Evolutionary conservation across 92 coral and sea anemone species (phyloP), one percentile per base, ranked within the genome.

Genomic region (Epizoanthus illoricatus): DNA sequence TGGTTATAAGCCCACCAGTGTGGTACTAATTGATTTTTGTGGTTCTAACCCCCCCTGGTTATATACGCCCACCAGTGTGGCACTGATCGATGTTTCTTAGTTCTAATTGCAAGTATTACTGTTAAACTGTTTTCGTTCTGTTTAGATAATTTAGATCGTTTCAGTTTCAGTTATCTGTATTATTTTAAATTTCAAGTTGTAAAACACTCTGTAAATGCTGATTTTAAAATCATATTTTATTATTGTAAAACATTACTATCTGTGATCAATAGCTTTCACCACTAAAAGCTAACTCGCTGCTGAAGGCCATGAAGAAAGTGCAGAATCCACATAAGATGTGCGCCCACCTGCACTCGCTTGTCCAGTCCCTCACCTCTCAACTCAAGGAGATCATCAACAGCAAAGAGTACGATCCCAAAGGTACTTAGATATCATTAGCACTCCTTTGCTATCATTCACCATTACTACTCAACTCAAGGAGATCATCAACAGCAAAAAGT

Each of bases 301-400:
- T 93, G 19, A 87, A 93, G 59, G 98, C 98, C 67, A 87, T 95
- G 89, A 93, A 93, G 74, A 80, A 73, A 60, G 94, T 93, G 0
- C 83, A 95, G 79, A 95, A 95, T 75, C 98, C 98, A 0, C 85
- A 91, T 69, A 79, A 87, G 61, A 93, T 93, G 98, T 95, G 98
- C 66, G 88, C 84, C 33, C 89, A 87, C 47, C 86, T 95, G 60
- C 83, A 92, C 65, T 84, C 90, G 18, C 84, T 89, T 71, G 98
- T 91, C 4, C 90, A 93, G n/a, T 74, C 94, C 13, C 89, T 95
- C 18, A 90, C 97, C 2, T 88, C 85, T 55, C 98, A 95, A 71
- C 88, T 95, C 61, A 94, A 92, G 67, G 98, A 95, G 36, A 59
- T 93, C 89, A 83, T 93, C n/a, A 79, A 84, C 71, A 90, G 91